Conservation (phyloP, 2,888 invertebrate species). For the Limenitis arthemis region DNA sequence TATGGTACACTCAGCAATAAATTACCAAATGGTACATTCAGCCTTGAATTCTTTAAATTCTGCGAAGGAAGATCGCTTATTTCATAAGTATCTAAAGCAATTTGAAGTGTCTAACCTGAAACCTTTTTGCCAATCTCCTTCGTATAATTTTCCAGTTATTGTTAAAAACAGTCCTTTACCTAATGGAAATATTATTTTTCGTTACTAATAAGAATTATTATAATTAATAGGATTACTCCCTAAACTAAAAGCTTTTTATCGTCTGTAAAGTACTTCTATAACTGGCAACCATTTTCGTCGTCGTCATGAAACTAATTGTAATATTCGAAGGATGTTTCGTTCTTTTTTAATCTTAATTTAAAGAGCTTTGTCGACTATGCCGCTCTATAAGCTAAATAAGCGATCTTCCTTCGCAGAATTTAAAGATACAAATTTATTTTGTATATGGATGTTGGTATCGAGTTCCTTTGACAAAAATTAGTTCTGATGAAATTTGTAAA, state of each 20-base stretch:
- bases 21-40: slow-evolving; percentile 50
- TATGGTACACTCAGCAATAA: slow-evolving; percentile 67
- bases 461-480: too few species aligned
- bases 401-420: not conserved
- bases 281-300: too few species aligned
- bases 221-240: too few species aligned
- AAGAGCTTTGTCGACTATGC: too few species aligned
- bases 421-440: not conserved
- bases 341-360: too few species aligned
- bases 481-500: too few species aligned
- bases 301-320: too few species aligned
- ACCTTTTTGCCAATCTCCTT: slow-evolving; percentile 73
- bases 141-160: slow-evolving; percentile 66
- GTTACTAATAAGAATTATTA: not conserved
- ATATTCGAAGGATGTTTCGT: too few species aligned
- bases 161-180: slow-evolving; percentile 68
- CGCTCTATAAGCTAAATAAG: too few species aligned
- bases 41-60: slow-evolving; percentile 42
- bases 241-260: too few species aligned
- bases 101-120: slow-evolving; percentile 43
- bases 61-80: not conserved
- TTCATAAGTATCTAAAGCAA: not conserved
- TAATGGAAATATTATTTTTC: slow-evolving; percentile 27
- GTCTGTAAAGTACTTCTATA: too few species aligned
- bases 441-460: too few species aligned